These are phyloP conservation scores for Brevimyrus niger DNA, from an alignment of 2,113 vertebrate species.

Conservation along the genomic window DNA sequence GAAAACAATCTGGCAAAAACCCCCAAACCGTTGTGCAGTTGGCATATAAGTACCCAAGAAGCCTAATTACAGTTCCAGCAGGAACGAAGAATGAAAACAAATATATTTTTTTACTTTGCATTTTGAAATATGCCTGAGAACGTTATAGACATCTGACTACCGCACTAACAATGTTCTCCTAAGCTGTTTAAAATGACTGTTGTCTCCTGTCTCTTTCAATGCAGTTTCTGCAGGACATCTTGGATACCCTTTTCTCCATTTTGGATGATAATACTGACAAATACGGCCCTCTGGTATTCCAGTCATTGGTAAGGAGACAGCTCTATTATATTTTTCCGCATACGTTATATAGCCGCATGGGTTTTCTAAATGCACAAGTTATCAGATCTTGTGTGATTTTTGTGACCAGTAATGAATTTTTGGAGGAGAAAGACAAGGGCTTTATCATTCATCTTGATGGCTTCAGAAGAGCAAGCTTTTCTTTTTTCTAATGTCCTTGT, in stretches of 20 bases:
- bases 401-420: background rate
- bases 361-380: background rate
- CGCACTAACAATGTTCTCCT: background rate
- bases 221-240: constrained; percentile 94
- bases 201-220: constrained; percentile 29
- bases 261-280: constrained; percentile 97
- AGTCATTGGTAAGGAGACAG: constrained; percentile 79
- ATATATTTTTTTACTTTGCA: background rate
- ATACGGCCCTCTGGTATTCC: constrained; percentile 93
- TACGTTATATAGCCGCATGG: background rate
- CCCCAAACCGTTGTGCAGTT: background rate
- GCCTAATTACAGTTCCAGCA: background rate
- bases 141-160: background rate
- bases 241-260: constrained; percentile 95
- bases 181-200: background rate
- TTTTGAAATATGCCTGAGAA: background rate
- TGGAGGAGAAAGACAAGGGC: background rate
- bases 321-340: background rate
- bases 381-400: background rate
- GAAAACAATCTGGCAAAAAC: background rate
- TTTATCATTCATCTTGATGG: background rate
- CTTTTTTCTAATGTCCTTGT: background rate
- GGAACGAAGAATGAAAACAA: background rate
- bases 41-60: background rate
- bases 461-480: background rate